These are phyloP conservation scores for Tachysurus vachellii DNA, from an alignment of 2,113 vertebrate species.

Conservation along the genomic window DNA sequence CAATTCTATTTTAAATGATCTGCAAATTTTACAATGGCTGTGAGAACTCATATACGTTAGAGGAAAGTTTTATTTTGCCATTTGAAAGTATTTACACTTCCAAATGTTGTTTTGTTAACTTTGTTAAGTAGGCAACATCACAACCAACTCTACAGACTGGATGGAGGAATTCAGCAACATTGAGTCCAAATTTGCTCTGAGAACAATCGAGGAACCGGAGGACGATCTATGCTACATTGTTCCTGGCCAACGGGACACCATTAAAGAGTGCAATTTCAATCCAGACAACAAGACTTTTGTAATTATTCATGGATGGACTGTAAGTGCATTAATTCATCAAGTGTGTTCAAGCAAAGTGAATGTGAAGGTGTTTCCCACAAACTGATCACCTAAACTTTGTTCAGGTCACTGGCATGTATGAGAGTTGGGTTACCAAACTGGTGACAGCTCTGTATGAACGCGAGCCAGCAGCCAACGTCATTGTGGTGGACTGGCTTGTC, in stretches of 20 bases:
- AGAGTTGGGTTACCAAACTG: slow-evolving; percentile 94
- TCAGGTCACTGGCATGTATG: slow-evolving; percentile 97
- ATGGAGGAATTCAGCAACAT: slow-evolving; percentile 77
- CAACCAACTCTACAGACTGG: slow-evolving; percentile 60
- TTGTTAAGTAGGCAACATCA: slow-evolving; percentile 62
- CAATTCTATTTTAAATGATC: not conserved
- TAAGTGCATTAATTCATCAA: slow-evolving; percentile 63
- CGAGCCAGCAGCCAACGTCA: slow-evolving; percentile 86
- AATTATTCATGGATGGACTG: slow-evolving; percentile 96
- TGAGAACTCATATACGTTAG: not conserved
- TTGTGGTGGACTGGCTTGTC: slow-evolving; percentile 92
- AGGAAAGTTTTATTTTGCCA: not conserved
- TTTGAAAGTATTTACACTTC: not conserved
- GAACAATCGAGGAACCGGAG: slow-evolving; percentile 77
- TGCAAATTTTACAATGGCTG: not conserved
- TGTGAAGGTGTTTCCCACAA: not conserved
- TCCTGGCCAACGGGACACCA: slow-evolving; percentile 79
- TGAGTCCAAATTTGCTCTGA: slow-evolving; percentile 88
- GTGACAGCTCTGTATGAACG: slow-evolving; percentile 88
- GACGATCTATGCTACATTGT: slow-evolving; percentile 89
- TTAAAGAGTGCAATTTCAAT: slow-evolving; percentile 85
- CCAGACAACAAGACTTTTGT: slow-evolving; percentile 85
- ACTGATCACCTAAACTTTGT: slow-evolving; percentile 26
- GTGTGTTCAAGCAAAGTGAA: not conserved
- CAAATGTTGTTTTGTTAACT: not conserved